Evolutionary conservation across 1,140 invertebrate species (phyloP), one percentile per base, ranked within the genome.

Genomic region (Scaptodrosophila lebanonensis): DNA sequence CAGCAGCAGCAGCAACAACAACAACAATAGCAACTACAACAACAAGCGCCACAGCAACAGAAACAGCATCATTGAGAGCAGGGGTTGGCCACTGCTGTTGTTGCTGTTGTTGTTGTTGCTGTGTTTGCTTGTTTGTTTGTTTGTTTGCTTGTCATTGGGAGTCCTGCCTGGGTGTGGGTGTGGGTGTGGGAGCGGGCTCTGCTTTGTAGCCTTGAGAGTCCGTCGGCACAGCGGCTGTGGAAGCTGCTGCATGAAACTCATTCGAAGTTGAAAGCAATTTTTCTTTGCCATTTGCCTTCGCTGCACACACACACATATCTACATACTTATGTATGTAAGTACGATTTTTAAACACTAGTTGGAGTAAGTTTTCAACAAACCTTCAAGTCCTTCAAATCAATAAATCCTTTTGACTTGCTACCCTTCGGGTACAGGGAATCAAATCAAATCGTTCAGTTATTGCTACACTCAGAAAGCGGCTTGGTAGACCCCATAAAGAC

Each of bases 251-350:
- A 52, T 64, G 65, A 29, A 76, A 72, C 72, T 76, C 72, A 77
- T 76, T 77, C 67, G 77, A 77, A 76, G 35, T 76, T 76, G 54
- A 77, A 67, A 62, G 66, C 67, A 76, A 76, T 77, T 77, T 77
- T 77, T 77, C 73, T 79, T 72, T 59, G 17, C 43, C 29, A 44
- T 22, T 20, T 48, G 39, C 18, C 22, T 57, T 39, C 35, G 33
- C 45, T 63, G 43, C 60, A 65, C 30, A 65, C 61, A 47, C 45
- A 36, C 45, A 33, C 30, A 45, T 11, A 17, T 6, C 7, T 6
- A 15, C 8, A 25, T 18, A 12, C 45, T 4, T n/a, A 16, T 16
- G 30, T 35, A 33, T 9, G 18, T 33, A 33, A 35, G 20, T 13
- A 29, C 30, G 57, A n/a, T n/a, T n/a, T n/a, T n/a, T n/a, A n/a